Evolutionary conservation across 2,797 vertebrate species (phyloP).

Genomic region (Myiothlypis coronata): DNA sequence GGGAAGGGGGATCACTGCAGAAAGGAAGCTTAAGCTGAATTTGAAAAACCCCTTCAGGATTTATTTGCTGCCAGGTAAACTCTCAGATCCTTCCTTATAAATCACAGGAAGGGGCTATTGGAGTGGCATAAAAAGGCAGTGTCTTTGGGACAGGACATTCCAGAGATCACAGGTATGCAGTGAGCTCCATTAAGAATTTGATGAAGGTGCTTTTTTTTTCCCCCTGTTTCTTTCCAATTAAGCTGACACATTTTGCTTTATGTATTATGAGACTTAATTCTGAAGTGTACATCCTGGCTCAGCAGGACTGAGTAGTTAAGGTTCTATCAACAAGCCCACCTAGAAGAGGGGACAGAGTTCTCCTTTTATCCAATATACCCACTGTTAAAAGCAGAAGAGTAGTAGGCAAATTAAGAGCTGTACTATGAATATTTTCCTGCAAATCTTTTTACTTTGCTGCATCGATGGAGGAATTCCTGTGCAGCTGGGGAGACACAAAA

Average conservation of each 20-base stretch:
- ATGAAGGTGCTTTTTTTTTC: background rate
- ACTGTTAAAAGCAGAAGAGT: background rate
- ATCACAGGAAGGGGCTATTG: background rate
- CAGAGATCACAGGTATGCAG: background rate
- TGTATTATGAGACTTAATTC: background rate
- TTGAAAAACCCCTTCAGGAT: background rate
- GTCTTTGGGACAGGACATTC: background rate
- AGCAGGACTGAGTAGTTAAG: background rate
- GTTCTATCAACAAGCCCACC: background rate
- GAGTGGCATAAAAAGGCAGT: background rate
- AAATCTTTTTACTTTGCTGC: slow-evolving; percentile 22
- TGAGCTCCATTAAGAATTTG: background rate
- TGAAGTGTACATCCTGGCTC: background rate
- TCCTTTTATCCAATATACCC: background rate
- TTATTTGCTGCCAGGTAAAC: background rate
- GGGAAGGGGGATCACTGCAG: background rate
- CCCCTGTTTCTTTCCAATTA: background rate
- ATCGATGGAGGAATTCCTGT: slow-evolving; percentile 3
- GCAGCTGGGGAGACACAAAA: slow-evolving; percentile 2
- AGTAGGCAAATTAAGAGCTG: background rate
- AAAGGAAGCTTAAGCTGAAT: background rate
- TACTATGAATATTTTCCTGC: background rate
- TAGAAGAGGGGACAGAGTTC: background rate
- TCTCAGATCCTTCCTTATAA: background rate
- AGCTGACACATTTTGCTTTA: background rate